Evolutionary conservation across 2,797 vertebrate species (phyloP), one percentile per base, ranked within the genome.

Genomic region (Gallinago stenura): DNA sequence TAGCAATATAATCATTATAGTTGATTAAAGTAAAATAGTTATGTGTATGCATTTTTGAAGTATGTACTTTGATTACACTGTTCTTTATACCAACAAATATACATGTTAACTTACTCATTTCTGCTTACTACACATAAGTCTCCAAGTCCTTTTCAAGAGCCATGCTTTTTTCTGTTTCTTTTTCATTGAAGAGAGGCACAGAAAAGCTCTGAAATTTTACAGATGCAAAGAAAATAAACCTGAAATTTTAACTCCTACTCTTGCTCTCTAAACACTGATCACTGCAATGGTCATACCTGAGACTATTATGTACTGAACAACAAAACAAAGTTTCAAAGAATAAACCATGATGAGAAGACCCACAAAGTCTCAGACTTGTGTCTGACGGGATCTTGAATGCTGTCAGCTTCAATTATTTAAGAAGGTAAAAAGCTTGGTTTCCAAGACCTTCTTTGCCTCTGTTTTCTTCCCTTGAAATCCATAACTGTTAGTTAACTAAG

Each of bases 41-140:
- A 30, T 6, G 9, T 19, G 26, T 41, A 71, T 18, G 21, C 41
- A 64, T 7, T 95, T 95, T 41, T 33, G 19, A 43, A 18, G n/a
- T 25, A 53, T 18, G 45, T 39, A 26, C 14, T 83, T 87, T 3
- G 3, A 58, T 81, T 56, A n/a, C 19, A 43, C 11, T 35, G 9
- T 48, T 48, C 30, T 73, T 93, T 64, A 75, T 30, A 26, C 86
- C 72, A 78, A 61, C 9, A 93, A 90, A 68, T 65, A 95, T 64
- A 28, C 28, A 15, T 3, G 12, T 61, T 35, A 77, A 66, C 54
- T 70, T 57, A 35, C 12, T 12, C 46, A 60, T 25, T 80, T 83
- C 53, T 80, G 20, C 30, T 73, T 81, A 24, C 20, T 73, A 64
- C 25, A 5, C 17, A 17, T 65, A 35, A 62, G 33, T 37, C 14